Evolutionary conservation across 2,797 vertebrate genomes (phyloP).

Genomic region (Kryptopterus vitreolus): DNA sequence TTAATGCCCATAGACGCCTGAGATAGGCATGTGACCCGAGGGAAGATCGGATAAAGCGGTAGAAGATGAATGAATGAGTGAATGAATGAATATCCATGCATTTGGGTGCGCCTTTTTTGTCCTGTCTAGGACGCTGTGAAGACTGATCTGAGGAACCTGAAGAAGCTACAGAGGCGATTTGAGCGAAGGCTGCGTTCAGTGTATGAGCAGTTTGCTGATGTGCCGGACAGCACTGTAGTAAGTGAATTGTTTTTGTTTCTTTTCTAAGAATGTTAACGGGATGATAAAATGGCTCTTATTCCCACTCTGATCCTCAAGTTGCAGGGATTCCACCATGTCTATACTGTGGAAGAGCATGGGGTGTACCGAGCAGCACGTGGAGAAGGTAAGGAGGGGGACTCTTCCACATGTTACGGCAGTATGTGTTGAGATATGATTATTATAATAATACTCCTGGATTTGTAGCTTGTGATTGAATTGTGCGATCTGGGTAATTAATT

Average conservation of each 20-base stretch:
- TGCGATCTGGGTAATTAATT: not conserved
- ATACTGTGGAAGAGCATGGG: conserved; percentile 81
- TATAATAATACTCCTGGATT: not conserved
- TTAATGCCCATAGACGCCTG: too few species aligned
- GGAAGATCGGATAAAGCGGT: too few species aligned
- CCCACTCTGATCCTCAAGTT: conserved; percentile 68
- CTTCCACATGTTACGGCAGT: not conserved
- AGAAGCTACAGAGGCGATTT: conserved; percentile 74
- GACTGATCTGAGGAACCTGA: conserved; percentile 34
- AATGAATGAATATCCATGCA: too few species aligned
- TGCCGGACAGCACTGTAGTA: conserved; percentile 71
- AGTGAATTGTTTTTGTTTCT: not conserved
- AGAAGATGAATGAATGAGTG: too few species aligned
- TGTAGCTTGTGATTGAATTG: not conserved
- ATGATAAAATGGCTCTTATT: not conserved
- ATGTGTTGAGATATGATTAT: not conserved
- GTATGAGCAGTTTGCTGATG: conserved; percentile 64
- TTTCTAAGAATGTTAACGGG: too few species aligned
- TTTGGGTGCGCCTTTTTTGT: not conserved
- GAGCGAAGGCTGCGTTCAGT: conserved; percentile 72
- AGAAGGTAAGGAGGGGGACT: conserved; percentile 69
- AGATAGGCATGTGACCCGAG: too few species aligned
- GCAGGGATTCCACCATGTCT: conserved; percentile 76
- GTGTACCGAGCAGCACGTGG: conserved; percentile 80
- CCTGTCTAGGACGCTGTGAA: conserved; percentile 11